Evolutionary conservation across 2,113 vertebrate genomes (phyloP).

Genomic region (Accipiter virgatus): DNA sequence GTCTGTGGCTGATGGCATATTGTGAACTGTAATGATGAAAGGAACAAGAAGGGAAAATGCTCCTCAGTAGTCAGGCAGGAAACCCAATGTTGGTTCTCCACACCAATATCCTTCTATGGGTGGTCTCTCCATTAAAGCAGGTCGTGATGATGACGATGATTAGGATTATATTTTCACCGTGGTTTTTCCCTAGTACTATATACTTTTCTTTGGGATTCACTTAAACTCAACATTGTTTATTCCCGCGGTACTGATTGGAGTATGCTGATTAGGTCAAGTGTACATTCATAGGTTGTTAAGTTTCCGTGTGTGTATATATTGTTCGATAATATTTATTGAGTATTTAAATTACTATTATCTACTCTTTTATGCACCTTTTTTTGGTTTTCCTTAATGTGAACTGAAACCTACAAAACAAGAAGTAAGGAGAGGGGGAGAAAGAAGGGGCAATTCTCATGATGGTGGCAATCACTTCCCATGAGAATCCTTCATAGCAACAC

Average conservation of each 20-base stretch:
- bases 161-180: neutral
- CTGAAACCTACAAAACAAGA: neutral
- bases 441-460: neutral
- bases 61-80: neutral
- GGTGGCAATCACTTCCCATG: accelerated
- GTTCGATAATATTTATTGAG: neutral
- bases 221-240: neutral
- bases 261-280: neutral
- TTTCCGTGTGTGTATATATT: neutral
- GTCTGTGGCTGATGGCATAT: neutral
- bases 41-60: neutral
- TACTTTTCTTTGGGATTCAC: neutral
- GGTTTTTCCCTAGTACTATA: neutral
- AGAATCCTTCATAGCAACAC: neutral
- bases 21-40: neutral
- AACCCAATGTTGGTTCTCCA: neutral
- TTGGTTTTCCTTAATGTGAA: neutral
- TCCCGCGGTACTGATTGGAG: accelerated
- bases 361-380: neutral
- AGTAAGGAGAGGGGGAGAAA: neutral
- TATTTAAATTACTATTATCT: neutral
- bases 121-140: neutral
- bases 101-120: neutral
- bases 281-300: neutral
- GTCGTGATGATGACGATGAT: neutral